Evolutionary conservation across 2,888 invertebrate genomes (phyloP), one percentile per base, ranked within the genome.

Genomic region (Scelioninae gen. 1): DNA sequence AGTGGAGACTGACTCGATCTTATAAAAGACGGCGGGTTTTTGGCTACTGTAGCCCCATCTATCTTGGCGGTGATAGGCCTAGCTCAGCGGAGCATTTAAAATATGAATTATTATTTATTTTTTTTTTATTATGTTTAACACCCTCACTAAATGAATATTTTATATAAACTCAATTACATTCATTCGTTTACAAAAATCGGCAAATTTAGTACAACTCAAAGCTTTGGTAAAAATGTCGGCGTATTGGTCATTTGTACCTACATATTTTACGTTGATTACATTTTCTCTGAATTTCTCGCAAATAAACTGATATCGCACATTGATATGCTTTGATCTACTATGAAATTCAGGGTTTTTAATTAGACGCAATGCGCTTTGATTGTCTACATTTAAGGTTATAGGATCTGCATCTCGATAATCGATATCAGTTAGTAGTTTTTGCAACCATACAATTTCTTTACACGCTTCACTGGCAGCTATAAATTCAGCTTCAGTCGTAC

Each of bases 401-500:
- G 74, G 53, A 38, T 38, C 40, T 10, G 1, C 23, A 47, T 45
- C 47, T 56, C 3, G 7, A 45, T 43, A 10, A 43, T 23, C 72
- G 0, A 72, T n/a, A 53, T 72, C 53, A 1, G 40, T 53, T 9
- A 72, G 32, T 32, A 72, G n/a, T 43, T 72, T 72, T 32, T 10
- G 38, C 13, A 62, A 7, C 72, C 53, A 72, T 0, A 87, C 45
- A 0, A 81, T 60, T 75, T 89, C 88, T 71, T 85, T 87, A 0
- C 83, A 82, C 5, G 86, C 85, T 29, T 83, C 78, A 29, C 80
- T 82, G 8, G 88, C 87, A 0, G 89, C 88, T 13, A 89, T 81
- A 53, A 86, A 87, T 49, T 90, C 88, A 2, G 88, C 87, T 56
- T 89, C 89, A 0, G 86, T 86, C 0, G 66, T 66, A 15, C 66